A percentile compares a stretch with the other conserved stretches of the same genome.
Conservation (phyloP, 1,140 invertebrate genomes). For the Oryctes rhinoceros region DNA sequence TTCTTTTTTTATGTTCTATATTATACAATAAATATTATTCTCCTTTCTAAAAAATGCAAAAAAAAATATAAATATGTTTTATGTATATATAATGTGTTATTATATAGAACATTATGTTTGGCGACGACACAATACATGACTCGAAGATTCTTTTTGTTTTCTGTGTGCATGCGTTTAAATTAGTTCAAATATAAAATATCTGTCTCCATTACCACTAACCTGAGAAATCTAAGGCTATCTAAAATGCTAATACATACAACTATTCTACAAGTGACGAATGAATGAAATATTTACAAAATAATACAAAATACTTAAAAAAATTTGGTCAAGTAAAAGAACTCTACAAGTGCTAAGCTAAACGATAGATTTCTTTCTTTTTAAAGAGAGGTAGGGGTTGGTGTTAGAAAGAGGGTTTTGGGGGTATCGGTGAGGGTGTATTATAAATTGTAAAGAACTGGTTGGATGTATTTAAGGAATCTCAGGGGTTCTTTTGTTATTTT, state of each 20-base stretch:
- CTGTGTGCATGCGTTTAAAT: slow-evolving; percentile 58
- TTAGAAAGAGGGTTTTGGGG: slow-evolving; percentile 38
- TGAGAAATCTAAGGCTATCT: slow-evolving; percentile 59
- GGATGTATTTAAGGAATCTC: background rate
- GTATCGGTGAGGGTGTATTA: slow-evolving; percentile 27
- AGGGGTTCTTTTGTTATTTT: background rate
- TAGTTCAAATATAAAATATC: slow-evolving; percentile 55
- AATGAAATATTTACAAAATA: slow-evolving; percentile 60
- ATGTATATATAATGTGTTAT: no score
- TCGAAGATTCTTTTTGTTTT: slow-evolving; percentile 47
- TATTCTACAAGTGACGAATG: slow-evolving; percentile 58
- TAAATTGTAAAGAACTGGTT: background rate
- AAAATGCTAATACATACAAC: slow-evolving; percentile 61
- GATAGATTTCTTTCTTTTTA: slow-evolving; percentile 42
- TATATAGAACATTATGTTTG: slow-evolving; percentile 51
- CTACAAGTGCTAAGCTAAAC: slow-evolving; percentile 58
- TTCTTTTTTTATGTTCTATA: background rate
- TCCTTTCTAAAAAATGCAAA: background rate
- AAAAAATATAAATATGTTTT: background rate
- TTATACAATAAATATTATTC: background rate
- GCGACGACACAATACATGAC: slow-evolving; percentile 58
- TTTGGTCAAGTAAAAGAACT: slow-evolving; percentile 55
- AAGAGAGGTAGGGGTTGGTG: background rate
- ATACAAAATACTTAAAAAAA: slow-evolving; percentile 55
- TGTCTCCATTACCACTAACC: slow-evolving; percentile 60